A percentile compares a stretch with the other conserved stretches of the same genome.
phyloP scores from a whole-genome alignment of 2,888 invertebrate species.

The Acleris literana region DNA sequence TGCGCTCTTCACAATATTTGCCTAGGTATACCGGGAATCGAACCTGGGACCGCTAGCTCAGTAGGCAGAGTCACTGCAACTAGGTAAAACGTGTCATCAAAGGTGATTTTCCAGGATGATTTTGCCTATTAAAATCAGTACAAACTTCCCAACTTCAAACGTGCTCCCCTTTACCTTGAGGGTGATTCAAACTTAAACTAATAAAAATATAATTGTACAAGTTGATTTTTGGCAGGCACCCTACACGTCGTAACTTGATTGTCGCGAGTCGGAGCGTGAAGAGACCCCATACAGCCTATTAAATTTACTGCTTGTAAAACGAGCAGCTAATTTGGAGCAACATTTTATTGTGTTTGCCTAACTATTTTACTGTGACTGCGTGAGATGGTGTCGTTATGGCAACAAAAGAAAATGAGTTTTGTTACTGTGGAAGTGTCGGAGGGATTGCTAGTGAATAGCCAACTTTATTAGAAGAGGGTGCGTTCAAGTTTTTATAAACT shows the following conservation, averaged over 20 bases:
- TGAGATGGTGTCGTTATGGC: slow-evolving; percentile 25
- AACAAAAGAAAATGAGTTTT: slow-evolving; percentile 27
- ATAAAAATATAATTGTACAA: slow-evolving; percentile 36
- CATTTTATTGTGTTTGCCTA: slow-evolving; percentile 80
- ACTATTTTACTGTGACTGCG: slow-evolving; percentile 66
- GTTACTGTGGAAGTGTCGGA: slow-evolving; percentile 15
- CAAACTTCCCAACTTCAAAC: neutral
- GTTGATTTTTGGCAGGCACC: slow-evolving; percentile 36
- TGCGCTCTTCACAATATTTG: no score
- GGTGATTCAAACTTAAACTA: slow-evolving; percentile 27
- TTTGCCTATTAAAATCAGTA: neutral
- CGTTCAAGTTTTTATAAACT: neutral
- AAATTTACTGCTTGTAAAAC: slow-evolving; percentile 83
- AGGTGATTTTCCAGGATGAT: no score
- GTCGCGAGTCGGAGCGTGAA: slow-evolving; percentile 68
- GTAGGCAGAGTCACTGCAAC: no score
- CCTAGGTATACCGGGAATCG: no score
- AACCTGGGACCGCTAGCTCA: no score
- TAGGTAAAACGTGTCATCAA: no score
- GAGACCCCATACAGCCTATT: slow-evolving; percentile 67
- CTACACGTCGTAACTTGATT: slow-evolving; percentile 61
- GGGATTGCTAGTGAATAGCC: slow-evolving; percentile 7
- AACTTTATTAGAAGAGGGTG: neutral
- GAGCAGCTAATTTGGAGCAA: slow-evolving; percentile 80
- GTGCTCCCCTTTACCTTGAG: slow-evolving; percentile 27